Evolutionary conservation across 1,140 invertebrate species (phyloP), one percentile per base, ranked within the genome.

Genomic region (Penaeus japonicus): DNA sequence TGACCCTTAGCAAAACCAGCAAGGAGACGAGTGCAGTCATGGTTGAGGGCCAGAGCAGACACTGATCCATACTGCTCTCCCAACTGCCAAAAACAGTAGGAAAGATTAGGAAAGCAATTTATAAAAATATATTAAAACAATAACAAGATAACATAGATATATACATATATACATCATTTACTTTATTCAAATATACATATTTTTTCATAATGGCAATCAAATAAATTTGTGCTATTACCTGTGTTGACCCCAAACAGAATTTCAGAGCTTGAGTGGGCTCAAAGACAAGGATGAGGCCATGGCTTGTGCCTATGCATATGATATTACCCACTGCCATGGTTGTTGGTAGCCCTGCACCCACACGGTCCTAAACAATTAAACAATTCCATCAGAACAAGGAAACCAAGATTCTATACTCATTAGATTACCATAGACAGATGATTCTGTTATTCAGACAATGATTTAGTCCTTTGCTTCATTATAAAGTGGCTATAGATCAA

Each of bases 251-350:
- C 32, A 95, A 91, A 91, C 94, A 97, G 96, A 96, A 98, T 92
- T 97, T 95, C 89, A 99, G 93, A 24, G 95, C 96, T 93, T 97
- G 96, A 35, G 95, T 94, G 4, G 94, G 94, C 94, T 97, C 97
- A 94, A 99, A 99, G 82, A 97, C 95, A 22, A 99, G 93, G 83
- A 98, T 95, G 88, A 98, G 94, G 30, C 98, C 98, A 93, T 98
- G 97, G 59, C 97, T 97, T 62, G 98, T 99, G 55, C 98, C 98
- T 77, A 99, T 95, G 27, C 96, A 96, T 90, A 98, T 95, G 91
- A 96, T 95, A 77, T 95, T 95, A 2, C 95, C 94, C 82, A 96
- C 95, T 59, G 96, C 96, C 93, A 94, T 92, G 30, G 96, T 95
- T 91, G 97, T 97, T 2, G 97, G 96, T 84, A 96, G 94, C 32